Percentiles rank a stretch among this genome's conserved stretches.
Conservation (phyloP, 2,797 vertebrate species). For the Numenius phaeopus region DNA sequence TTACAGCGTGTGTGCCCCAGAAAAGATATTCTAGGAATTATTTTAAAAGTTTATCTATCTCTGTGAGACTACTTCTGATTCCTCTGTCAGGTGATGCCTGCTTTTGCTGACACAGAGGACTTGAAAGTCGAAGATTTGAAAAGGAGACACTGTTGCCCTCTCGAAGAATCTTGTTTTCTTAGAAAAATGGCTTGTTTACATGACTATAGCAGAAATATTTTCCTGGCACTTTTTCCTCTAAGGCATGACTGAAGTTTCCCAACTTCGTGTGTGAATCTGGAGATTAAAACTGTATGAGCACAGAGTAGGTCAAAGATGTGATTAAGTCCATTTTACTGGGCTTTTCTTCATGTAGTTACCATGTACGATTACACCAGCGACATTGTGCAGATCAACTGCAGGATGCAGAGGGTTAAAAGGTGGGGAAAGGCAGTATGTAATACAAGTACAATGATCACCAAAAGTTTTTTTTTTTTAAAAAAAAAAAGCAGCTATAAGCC, state of each 20-base stretch:
- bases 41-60: not conserved
- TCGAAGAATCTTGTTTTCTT: not conserved
- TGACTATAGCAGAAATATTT: not conserved
- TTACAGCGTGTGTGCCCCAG: not conserved
- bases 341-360: not conserved
- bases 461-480: not conserved
- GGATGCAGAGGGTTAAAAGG: constrained; percentile 4
- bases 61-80: not conserved
- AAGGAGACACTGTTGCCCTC: not conserved
- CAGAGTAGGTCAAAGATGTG: not conserved
- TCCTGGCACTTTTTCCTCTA: not conserved
- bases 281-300: not conserved
- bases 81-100: not conserved
- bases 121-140: not conserved
- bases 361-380: not conserved
- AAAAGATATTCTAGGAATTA: not conserved
- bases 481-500: not conserved
- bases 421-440: not conserved
- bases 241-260: not conserved
- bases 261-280: not conserved
- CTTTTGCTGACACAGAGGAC: not conserved
- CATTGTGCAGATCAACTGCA: not conserved
- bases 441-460: not conserved
- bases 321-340: not conserved
- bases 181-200: not conserved